Percentiles rank a stretch among this genome's conserved stretches.
These are phyloP conservation scores for Corynorhinus townsendii DNA, from an alignment of 2,113 vertebrate species.

Conservation along the genomic window DNA sequence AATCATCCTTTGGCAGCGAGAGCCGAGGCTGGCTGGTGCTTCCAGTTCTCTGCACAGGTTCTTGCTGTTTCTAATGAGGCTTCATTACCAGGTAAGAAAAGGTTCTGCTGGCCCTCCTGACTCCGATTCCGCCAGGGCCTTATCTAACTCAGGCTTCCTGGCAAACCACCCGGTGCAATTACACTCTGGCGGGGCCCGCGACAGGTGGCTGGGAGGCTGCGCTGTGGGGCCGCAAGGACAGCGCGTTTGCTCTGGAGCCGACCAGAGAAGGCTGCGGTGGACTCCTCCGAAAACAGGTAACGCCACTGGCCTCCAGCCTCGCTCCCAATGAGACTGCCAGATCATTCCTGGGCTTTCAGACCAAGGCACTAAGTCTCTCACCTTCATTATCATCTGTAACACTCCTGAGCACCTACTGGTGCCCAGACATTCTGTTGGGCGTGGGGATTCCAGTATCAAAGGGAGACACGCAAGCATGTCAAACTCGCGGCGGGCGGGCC, in stretches of 20 bases:
- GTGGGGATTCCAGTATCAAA: not conserved
- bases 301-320: not conserved
- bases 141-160: slow-evolving; percentile 3
- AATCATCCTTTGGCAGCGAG: slow-evolving; percentile 47
- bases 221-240: not conserved
- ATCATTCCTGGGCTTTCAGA: not conserved
- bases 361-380: not conserved
- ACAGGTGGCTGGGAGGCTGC: slow-evolving; percentile 26
- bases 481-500: too few relatives aligned
- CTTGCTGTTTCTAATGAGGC: slow-evolving; percentile 57
- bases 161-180: slow-evolving; percentile 41
- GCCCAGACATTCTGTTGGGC: not conserved
- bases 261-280: not conserved
- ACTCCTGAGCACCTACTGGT: not conserved
- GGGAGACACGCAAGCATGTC: not conserved
- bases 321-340: not conserved
- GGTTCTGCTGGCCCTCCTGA: slow-evolving; percentile 9
- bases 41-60: slow-evolving; percentile 14
- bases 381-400: not conserved
- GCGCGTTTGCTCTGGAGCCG: not conserved
- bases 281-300: not conserved
- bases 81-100: slow-evolving; percentile 66
- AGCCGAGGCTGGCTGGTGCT: not conserved
- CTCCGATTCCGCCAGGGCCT: not conserved
- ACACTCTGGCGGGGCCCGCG: not conserved